These are phyloP conservation scores for Desmodus rotundus DNA, from an alignment of 2,113 vertebrate species.

Conservation along the genomic window DNA sequence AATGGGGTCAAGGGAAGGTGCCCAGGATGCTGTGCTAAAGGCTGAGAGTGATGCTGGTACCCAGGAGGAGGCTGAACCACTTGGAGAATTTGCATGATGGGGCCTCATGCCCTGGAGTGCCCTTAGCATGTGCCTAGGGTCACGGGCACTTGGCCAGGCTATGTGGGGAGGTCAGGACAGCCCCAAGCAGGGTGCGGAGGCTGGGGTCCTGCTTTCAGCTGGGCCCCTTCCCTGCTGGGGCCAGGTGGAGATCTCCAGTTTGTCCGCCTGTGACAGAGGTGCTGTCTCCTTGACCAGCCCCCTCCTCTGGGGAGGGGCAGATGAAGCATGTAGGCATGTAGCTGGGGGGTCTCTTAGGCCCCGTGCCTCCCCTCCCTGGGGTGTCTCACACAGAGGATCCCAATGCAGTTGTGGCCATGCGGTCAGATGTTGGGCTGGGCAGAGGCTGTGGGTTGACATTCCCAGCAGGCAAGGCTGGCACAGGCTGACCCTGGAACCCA, in stretches of 20 bases:
- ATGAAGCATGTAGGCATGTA: background rate
- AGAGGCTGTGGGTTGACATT: background rate
- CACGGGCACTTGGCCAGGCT: background rate
- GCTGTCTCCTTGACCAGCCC: background rate
- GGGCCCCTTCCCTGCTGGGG: background rate
- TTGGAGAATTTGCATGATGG: background rate
- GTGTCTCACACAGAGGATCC: background rate
- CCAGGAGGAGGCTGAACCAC: background rate
- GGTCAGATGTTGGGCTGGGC: background rate
- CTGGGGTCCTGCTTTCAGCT: background rate
- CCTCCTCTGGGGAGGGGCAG: background rate
- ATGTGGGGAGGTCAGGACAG: too few relatives aligned
- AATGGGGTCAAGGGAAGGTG: background rate
- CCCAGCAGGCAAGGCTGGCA: slow-evolving; percentile 1
- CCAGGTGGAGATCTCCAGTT: background rate
- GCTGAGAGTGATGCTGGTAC: background rate
- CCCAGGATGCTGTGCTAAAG: background rate
- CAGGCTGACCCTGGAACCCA: background rate
- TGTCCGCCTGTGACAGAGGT: background rate
- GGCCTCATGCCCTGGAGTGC: background rate
- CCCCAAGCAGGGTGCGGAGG: background rate
- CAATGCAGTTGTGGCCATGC: background rate
- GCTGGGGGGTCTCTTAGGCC: background rate
- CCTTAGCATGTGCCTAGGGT: background rate
- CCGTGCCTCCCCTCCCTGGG: background rate